phyloP scores from a whole-genome alignment of 2,797 vertebrate species.

The Philypnodon macrostomus region DNA sequence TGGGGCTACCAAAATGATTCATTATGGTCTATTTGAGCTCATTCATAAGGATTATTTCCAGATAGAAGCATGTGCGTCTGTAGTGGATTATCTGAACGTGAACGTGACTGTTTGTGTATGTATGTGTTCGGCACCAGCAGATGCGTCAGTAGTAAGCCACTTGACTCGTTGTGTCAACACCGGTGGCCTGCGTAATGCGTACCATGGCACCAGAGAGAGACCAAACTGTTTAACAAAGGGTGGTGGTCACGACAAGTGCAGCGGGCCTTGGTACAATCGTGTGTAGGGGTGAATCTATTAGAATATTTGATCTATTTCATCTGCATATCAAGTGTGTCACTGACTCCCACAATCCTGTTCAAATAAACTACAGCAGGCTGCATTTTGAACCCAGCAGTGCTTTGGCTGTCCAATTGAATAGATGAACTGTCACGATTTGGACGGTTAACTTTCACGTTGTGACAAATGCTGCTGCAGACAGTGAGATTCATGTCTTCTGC shows the following conservation, averaged over 20 bases:
- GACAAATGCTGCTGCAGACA: neutral
- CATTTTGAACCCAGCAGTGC: neutral
- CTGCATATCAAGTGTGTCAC: slow-evolving; percentile 4
- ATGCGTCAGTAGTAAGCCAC: slow-evolving; percentile 51
- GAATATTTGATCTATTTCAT: slow-evolving; percentile 5
- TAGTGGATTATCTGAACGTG: slow-evolving; percentile 7
- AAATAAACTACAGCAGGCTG: neutral
- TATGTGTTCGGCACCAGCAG: slow-evolving; percentile 27
- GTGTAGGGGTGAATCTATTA: neutral
- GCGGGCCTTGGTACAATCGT: neutral
- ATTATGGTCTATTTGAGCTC: slow-evolving; percentile 3
- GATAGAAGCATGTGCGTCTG: slow-evolving; percentile 1
- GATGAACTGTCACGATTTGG: neutral
- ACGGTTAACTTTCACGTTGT: neutral
- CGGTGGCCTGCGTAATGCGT: slow-evolving; percentile 41
- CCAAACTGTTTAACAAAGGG: slow-evolving; percentile 11
- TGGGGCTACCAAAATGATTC: neutral
- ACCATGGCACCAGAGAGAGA: slow-evolving; percentile 20
- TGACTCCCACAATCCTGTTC: neutral
- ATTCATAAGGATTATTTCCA: slow-evolving; percentile 24
- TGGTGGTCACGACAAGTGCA: neutral
- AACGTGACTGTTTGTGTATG: slow-evolving; percentile 1
- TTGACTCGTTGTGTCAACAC: slow-evolving; percentile 53
- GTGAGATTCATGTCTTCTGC: neutral
- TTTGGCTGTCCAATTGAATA: neutral